phyloP scores from a whole-genome alignment of 2,113 vertebrate genomes.

The Orientallactaga bullata region DNA sequence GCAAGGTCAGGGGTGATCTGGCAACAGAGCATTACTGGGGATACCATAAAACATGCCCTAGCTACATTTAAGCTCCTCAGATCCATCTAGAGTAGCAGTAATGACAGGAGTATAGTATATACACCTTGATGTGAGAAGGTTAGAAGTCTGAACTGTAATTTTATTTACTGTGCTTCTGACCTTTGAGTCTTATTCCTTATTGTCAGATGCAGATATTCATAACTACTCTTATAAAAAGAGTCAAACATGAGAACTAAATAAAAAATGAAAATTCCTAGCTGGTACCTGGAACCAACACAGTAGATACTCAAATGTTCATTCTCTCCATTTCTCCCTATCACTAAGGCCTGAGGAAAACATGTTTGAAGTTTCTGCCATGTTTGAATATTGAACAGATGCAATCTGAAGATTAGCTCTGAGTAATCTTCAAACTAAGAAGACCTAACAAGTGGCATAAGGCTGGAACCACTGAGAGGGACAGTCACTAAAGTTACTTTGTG shows the following conservation, averaged over 20 bases:
- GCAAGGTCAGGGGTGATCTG: neutral
- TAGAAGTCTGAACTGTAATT: slow-evolving; percentile 27
- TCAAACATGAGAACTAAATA: neutral
- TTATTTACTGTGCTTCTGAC: slow-evolving; percentile 18
- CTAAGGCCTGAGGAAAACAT: neutral
- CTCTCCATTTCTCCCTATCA: neutral
- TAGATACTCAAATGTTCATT: neutral
- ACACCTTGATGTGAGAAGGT: neutral
- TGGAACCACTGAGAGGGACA: neutral
- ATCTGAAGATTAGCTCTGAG: neutral
- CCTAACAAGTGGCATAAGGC: neutral
- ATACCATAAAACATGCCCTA: neutral
- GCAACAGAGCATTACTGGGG: neutral
- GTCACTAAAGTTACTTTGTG: neutral
- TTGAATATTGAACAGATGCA: neutral
- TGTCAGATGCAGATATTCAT: neutral
- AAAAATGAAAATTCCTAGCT: slow-evolving; percentile 7
- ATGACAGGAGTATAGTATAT: neutral
- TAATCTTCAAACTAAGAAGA: neutral
- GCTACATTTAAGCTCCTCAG: neutral
- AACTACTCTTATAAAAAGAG: neutral
- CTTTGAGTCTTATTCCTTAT: slow-evolving; percentile 15
- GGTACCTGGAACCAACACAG: neutral
- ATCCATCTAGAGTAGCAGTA: neutral
- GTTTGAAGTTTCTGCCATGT: neutral